Base-by-base conservation (phyloP, 2,888 invertebrate species). In the Troides aeacus region DNA sequence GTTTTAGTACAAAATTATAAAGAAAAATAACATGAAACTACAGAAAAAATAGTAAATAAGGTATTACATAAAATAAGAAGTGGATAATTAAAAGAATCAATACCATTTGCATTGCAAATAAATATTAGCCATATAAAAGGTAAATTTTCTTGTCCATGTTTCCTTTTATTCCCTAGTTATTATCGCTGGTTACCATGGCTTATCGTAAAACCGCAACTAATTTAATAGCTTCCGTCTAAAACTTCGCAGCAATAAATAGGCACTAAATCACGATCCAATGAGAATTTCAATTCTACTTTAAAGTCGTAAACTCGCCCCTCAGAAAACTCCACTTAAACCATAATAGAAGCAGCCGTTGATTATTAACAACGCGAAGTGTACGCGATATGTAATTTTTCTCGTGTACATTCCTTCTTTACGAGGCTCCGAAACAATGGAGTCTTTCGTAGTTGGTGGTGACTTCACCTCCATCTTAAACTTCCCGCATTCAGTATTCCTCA, bases 401-500 rank as follows among this genome's bases (percentile, higher is more conserved):
- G 5, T 66, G 8, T 66, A 24, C 62, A 24, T 70, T 39, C 50
- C 46, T 39, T 58, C 58, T 50, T 39, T 62, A 42, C 12, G 18
- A 42, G 23, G 59, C 63, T 50, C 7, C 15, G 53, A 24, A 15
- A 46, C 63, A 18, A 64, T 77, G 39, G 74, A 76, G 59, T 64
- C 74, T 0, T 77, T 66, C 59, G 71, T 79, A 7, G 74, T 78
- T 6, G 73, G 74, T 0, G 78, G 78, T 18, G 18, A 72, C 6
- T 69, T 46, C 7, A 71, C 75, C 0, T 30, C 70, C 1, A 80
- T 79, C 67, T 60, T 72, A 12, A 39, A 77, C 0, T 80, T 73
- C 62, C 75, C 80, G n/a, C 76, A 82, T 71, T 77, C 80, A 0
- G 79, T 74, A 6, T 78, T 74, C 64, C 39, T 81, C 23, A 59